These are phyloP conservation scores for Drosophila suzukii DNA, from an alignment of 1,140 invertebrate genomes.

Conservation along the genomic window DNA sequence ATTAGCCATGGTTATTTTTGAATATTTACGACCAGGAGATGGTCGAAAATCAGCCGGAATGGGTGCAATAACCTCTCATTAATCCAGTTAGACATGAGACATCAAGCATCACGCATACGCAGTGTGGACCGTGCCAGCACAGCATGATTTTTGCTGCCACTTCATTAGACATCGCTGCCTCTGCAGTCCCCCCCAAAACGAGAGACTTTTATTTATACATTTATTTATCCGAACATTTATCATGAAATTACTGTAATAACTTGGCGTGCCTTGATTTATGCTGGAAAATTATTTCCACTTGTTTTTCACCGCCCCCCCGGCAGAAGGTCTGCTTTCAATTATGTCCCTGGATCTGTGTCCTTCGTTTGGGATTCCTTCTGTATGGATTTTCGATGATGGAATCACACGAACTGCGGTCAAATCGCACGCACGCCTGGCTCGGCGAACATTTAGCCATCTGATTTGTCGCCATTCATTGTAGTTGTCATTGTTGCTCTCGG, in stretches of 20 bases:
- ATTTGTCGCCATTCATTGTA: conserved; percentile 61
- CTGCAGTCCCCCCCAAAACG: neutral
- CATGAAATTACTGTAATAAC: conserved; percentile 66
- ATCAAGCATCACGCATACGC: conserved; percentile 46
- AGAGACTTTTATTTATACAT: conserved; percentile 43
- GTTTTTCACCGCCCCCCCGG: conserved; percentile 3
- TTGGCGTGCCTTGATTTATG: conserved; percentile 49
- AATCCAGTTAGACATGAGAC: conserved; percentile 38
- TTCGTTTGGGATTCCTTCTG: conserved; percentile 8
- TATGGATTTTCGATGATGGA: conserved; percentile 44
- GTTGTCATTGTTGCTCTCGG: conserved; percentile 48
- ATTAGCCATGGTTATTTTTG: conserved; percentile 45
- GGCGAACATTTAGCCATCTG: conserved; percentile 47
- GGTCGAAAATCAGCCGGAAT: neutral
- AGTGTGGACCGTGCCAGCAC: conserved; percentile 6
- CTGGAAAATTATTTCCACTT: conserved; percentile 47
- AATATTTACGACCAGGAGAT: conserved; percentile 26
- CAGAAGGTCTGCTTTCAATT: conserved; percentile 50
- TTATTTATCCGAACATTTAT: conserved; percentile 65
- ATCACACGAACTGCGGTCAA: conserved; percentile 55
- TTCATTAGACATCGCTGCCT: conserved; percentile 26
- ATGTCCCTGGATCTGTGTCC: conserved; percentile 34
- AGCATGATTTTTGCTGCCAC: conserved; percentile 22
- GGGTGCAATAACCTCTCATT: conserved; percentile 26
- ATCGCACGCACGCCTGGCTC: conserved; percentile 59